A percentile compares a stretch with the other conserved stretches of the same genome.
Conservation (phyloP, 1,140 invertebrate species). For the Musca vetustissima region DNA sequence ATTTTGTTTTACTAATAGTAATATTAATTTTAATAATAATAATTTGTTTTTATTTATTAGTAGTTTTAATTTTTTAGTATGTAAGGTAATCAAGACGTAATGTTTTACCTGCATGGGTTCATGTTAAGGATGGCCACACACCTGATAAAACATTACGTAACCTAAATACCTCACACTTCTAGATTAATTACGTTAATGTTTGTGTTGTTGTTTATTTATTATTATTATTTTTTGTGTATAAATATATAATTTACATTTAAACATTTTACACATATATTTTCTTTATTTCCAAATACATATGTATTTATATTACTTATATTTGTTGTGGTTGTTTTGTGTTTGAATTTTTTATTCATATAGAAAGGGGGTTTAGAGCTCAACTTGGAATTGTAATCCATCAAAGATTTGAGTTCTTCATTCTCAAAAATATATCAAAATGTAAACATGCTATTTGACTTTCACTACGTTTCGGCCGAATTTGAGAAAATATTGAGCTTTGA, state of each 20-base stretch:
- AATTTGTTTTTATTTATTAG: too few species aligned
- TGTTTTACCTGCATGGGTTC: too few species aligned
- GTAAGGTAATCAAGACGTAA: too few species aligned
- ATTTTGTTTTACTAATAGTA: not conserved
- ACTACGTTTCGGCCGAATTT: not conserved
- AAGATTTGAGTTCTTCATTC: not conserved
- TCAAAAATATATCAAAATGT: not conserved
- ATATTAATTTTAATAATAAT: not conserved
- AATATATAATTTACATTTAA: constrained; percentile 17
- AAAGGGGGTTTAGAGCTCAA: not conserved
- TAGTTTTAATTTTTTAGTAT: too few species aligned
- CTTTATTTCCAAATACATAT: too few species aligned
- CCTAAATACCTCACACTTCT: not conserved
- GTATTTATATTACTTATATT: not conserved
- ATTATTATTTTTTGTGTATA: not conserved
- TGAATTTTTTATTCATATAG: not conserved
- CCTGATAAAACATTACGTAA: too few species aligned
- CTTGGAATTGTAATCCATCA: not conserved
- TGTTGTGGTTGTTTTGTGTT: not conserved
- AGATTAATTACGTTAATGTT: constrained; percentile 3
- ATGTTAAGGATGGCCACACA: too few species aligned
- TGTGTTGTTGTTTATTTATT: too few species aligned
- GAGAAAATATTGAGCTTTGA: too few species aligned
- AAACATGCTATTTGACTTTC: not conserved
- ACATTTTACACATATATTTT: constrained; percentile 12